A percentile compares a stretch with the other conserved stretches of the same genome.
Conservation (phyloP, 1,140 invertebrate genomes). For the Zaprionus taronus region DNA sequence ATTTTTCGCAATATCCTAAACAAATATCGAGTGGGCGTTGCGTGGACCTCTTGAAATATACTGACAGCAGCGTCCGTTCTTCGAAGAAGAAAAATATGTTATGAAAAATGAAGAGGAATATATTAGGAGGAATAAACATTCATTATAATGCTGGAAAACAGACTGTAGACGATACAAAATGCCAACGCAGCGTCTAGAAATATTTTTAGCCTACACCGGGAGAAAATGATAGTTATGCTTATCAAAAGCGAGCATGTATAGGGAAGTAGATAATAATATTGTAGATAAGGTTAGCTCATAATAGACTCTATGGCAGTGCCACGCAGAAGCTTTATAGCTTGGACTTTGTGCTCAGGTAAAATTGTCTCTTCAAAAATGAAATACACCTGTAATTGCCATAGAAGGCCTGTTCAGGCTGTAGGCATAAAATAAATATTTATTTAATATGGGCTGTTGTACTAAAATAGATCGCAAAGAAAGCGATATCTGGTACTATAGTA, state of each 20-base stretch:
- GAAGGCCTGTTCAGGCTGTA: not conserved
- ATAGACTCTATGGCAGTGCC: not conserved
- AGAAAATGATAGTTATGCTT: constrained; percentile 17
- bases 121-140: not conserved
- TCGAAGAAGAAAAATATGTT: constrained; percentile 5
- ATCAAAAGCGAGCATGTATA: not conserved
- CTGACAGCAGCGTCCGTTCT: constrained; percentile 6
- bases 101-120: constrained; percentile 5
- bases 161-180: not conserved
- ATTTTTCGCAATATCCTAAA: constrained; percentile 17
- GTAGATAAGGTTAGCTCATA: constrained; percentile 14
- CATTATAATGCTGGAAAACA: not conserved
- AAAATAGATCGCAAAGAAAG: not conserved
- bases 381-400: not conserved
- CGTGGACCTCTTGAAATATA: constrained; percentile 12
- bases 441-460: not conserved
- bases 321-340: not conserved
- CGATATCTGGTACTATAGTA: not conserved
- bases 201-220: constrained; percentile 2
- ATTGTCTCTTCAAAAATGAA: not conserved
- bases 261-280: constrained; percentile 14
- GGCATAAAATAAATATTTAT: not conserved
- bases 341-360: constrained; percentile 14
- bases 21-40: constrained; percentile 19
- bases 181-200: not conserved